phyloP scores from a whole-genome alignment of 2,113 vertebrate genomes.

The Nesogale talazaci region DNA sequence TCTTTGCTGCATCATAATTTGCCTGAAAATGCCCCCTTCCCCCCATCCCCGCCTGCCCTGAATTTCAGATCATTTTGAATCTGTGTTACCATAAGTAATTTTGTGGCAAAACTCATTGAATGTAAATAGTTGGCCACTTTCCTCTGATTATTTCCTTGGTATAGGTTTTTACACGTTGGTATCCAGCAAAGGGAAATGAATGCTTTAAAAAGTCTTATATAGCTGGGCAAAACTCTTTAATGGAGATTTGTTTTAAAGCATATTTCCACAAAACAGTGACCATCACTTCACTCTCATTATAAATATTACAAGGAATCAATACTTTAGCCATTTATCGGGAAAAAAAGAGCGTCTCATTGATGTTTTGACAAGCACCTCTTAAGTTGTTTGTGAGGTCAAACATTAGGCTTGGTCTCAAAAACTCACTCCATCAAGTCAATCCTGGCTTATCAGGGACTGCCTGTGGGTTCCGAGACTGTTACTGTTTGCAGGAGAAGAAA shows the following conservation, averaged over 20 bases:
- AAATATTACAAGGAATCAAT: slow-evolving; percentile 2
- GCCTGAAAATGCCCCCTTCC: neutral
- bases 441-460: no score
- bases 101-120: neutral
- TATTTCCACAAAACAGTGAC: neutral
- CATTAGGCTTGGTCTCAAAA: neutral
- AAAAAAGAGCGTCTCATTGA: neutral
- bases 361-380: neutral
- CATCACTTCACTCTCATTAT: neutral
- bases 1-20: neutral
- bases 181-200: neutral
- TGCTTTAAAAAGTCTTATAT: neutral
- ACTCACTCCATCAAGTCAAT: neutral
- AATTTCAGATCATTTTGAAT: neutral
- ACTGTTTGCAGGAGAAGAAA: no score
- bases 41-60: no score
- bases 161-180: neutral
- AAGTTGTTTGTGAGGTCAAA: neutral
- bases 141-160: neutral
- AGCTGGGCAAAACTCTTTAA: neutral
- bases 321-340: neutral
- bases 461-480: no score
- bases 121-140: neutral
- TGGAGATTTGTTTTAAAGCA: neutral
- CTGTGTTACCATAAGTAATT: neutral